Evolutionary conservation across 2,888 invertebrate genomes (phyloP), one percentile per base, ranked within the genome.

Genomic region (Eulithis prunata): DNA sequence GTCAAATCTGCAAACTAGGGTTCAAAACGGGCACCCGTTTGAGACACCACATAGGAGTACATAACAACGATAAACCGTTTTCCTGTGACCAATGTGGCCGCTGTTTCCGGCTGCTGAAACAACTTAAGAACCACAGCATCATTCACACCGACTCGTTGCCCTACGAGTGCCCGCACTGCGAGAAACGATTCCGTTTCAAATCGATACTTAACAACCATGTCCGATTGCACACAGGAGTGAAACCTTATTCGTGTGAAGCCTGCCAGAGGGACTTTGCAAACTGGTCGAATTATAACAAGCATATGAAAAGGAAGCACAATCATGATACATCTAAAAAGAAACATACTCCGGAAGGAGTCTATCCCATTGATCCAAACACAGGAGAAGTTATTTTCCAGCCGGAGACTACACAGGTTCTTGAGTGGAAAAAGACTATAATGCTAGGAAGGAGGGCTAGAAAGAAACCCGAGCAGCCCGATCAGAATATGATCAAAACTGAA

Each of bases 261-360:
- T 96, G 96, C 78, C 94, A 95, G 74, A 75, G 82, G 7, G 82
- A 95, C 74, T 96, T 96, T 74, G 95, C 96, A 0, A 96, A 96
- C 82, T 96, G 96, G 96, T 95, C 96, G 0, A 96, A 96, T 87
- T 96, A 95, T 76, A 96, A 96, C 78, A 96, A 96, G 76, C 96
- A 96, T 78, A 96, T 96, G 95, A 96, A 95, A 83, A 89, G 96
- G 14, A 90, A 95, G 36, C 96, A 96, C 74, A 95, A 95, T n/a
- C 94, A 78, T 62, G 82, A 87, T 53, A 84, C 83, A 77, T 75
- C 86, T 0, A 89, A 84, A 64, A 88, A 79, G 70, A 88, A 81
- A 68, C 49, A 49, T 21, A 49, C 49, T 10, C 49, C 49, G 3
- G 49, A 49, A 11, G 49, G 49, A 1, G 49, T 49, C 3, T 49